These are phyloP conservation scores for Neotragus pygmaeus DNA, from an alignment of 2,113 vertebrate species.

Conservation along the genomic window DNA sequence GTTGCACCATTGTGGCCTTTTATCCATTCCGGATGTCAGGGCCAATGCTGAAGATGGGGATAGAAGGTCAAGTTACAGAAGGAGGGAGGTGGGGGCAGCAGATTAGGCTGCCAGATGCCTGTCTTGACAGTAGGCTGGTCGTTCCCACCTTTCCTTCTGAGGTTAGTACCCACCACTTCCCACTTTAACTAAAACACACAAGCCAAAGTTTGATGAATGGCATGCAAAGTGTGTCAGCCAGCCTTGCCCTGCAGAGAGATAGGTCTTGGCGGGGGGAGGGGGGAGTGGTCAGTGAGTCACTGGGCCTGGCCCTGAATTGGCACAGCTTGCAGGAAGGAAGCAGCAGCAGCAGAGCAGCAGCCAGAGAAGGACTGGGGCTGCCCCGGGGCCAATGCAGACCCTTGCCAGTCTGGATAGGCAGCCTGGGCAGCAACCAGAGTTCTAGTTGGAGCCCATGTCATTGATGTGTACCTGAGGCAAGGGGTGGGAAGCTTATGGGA, in stretches of 20 bases:
- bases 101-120: not conserved
- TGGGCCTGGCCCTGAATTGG: not conserved
- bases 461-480: not conserved
- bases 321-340: not conserved
- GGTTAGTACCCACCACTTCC: not conserved
- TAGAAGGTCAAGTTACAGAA: not conserved
- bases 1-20: not conserved
- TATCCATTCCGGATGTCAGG: not conserved
- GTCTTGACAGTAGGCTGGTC: not conserved
- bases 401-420: not conserved
- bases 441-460: not conserved
- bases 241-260: not conserved
- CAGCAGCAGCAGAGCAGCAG: not conserved
- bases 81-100: not conserved
- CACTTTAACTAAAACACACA: not conserved
- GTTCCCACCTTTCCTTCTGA: not conserved
- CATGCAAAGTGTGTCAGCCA: not conserved
- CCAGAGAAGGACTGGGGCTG: not conserved
- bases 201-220: not conserved
- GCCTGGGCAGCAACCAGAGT: not conserved
- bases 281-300: not conserved
- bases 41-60: not conserved
- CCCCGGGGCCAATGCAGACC: rapidly evolving
- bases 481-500: not conserved
- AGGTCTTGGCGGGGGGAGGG: not conserved